Percentiles rank a stretch among this genome's conserved stretches.
Evolutionary conservation across 2,888 invertebrate genomes (phyloP).

Genomic region (Bombylius major): DNA sequence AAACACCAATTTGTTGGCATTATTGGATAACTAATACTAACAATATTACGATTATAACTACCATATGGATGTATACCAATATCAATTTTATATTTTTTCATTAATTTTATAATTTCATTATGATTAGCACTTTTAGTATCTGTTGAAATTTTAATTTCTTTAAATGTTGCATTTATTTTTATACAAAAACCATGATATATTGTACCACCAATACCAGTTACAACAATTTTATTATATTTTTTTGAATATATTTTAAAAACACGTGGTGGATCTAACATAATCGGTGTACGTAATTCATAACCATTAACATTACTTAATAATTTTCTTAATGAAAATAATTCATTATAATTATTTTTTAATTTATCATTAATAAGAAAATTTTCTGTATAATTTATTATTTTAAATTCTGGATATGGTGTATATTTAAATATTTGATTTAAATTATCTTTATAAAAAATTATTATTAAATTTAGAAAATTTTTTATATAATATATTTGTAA

Average conservation of each 20-base stretch:
- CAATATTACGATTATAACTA: not conserved
- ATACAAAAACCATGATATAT: not conserved
- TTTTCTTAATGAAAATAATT: not conserved
- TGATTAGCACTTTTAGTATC: not conserved
- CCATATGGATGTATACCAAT: slow-evolving; percentile 4
- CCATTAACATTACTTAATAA: not conserved
- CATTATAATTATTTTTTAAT: not conserved
- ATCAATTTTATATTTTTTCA: not conserved
- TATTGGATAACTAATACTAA: not conserved
- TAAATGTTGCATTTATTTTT: not conserved
- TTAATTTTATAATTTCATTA: not conserved
- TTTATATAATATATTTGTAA: no score
- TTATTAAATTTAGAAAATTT: no score
- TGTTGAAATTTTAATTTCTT: not conserved
- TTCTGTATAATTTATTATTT: no score
- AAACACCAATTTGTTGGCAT: slow-evolving; percentile 1
- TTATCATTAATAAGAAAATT: no score
- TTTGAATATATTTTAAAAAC: not conserved
- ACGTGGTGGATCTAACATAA: not conserved
- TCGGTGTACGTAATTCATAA: slow-evolving; percentile 1
- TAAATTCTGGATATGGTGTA: no score
- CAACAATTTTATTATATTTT: not conserved
- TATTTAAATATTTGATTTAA: no score
- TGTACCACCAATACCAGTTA: not conserved
- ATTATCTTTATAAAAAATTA: no score